Conservation (phyloP, 2,113 vertebrate genomes). For the Chrysochloris asiatica region DNA sequence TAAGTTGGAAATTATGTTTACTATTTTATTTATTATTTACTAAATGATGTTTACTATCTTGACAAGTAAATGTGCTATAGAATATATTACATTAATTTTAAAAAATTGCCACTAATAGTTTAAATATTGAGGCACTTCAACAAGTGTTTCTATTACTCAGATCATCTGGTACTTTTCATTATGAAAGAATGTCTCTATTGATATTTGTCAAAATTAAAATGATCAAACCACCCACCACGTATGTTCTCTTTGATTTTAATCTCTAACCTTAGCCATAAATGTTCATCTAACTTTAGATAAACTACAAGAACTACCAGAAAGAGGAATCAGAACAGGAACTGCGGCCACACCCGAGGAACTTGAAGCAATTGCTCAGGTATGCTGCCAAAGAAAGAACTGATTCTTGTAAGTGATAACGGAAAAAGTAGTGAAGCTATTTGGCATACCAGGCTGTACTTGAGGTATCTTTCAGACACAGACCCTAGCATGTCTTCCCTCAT, state of each 20-base stretch:
- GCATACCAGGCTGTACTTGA: fast-evolving
- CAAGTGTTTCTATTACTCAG: fast-evolving
- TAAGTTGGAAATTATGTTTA: neutral
- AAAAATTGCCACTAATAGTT: fast-evolving
- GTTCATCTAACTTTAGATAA: conserved; percentile 74
- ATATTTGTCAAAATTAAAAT: too few relatives aligned
- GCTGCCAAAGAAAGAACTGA: fast-evolving
- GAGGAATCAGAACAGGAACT: conserved; percentile 85
- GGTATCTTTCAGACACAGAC: fast-evolving
- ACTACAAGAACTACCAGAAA: conserved; percentile 60
- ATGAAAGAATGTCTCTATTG: fast-evolving
- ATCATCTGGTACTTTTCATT: neutral
- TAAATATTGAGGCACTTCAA: fast-evolving
- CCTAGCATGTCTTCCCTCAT: too few relatives aligned
- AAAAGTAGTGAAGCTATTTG: neutral
- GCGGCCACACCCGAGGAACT: conserved; percentile 84
- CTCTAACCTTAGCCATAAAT: fast-evolving
- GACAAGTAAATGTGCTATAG: neutral
- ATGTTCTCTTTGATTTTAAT: neutral
- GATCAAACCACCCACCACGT: fast-evolving
- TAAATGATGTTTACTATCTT: too few relatives aligned
- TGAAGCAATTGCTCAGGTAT: conserved; percentile 81
- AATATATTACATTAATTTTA: fast-evolving
- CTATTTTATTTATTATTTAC: too few relatives aligned
- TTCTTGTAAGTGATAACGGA: fast-evolving